Base-by-base conservation (phyloP, 1,140 invertebrate genomes). In the Zaprionus tsacasi region DNA sequence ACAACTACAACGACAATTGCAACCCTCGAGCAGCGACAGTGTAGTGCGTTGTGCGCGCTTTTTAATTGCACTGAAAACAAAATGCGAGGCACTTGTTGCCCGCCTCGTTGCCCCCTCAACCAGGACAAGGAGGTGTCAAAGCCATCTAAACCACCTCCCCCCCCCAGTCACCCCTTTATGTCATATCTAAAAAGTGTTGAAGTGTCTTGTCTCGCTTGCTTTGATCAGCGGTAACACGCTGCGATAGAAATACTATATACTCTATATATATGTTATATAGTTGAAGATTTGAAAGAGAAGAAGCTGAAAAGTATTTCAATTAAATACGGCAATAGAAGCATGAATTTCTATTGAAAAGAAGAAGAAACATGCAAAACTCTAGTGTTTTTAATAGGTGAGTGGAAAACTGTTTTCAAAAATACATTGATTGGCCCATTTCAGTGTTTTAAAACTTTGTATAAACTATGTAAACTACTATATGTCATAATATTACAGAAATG, bases 41-140 rank as follows among this genome's bases (percentile, higher is more conserved):
- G 33, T 35, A 35, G 33, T 10, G 33, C 33, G 40, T 15, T 45
- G n/a, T 45, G 40, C 40, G n/a, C 40, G 40, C 40, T n/a, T 45
- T 45, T 45, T 45, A 45, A 45, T 45, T 45, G 40, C 40, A 45
- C 40, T 45, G n/a, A 45, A 45, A 45, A 45, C 40, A 45, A 45
- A 45, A 45, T 45, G n/a, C 40, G 7, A 45, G 15, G 40, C 40
- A 45, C 40, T 45, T 45, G 40, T 45, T 45, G n/a, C 7, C 40
- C n/a, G 40, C n/a, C 40, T 45, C 40, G 6, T 45, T 45, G 40
- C 40, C 6, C 7, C 7, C 6, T 15, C 7, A 6, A n/a, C 27
- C 27, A 30, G 27, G 27, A 5, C 38, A 5, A n/a, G 13, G 13
- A n/a, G 13, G 13, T 40, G 38, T 40, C 38, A 40, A 40, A 40